Evolutionary conservation across 23 tunicate genomes (phyloP).

Genomic region (Botrylloides violaceus): DNA sequence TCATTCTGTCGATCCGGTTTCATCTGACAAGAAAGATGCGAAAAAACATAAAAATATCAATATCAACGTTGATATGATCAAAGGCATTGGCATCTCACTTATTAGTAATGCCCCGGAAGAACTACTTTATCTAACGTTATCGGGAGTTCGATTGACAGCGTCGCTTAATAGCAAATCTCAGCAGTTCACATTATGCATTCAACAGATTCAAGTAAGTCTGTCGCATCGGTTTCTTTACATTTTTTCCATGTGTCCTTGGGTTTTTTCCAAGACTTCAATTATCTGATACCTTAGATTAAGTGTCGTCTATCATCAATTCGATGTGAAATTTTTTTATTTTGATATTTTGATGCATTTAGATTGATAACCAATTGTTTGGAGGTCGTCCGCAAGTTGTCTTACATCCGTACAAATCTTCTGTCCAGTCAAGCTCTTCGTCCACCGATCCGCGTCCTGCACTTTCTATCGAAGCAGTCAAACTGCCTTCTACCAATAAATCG

Average conservation of each 20-base stretch:
- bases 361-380: conserved; percentile 82
- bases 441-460: conserved; percentile 32
- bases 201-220: conserved; percentile 66
- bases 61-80: conserved; percentile 6
- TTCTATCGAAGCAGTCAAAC: conserved; percentile 13
- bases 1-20: conserved; percentile 10
- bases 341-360: conserved; percentile 13
- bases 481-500: conserved; percentile 20
- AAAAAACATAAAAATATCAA: neutral
- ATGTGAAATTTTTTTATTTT: neutral
- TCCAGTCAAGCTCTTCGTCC: conserved; percentile 20
- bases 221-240: too few species aligned
- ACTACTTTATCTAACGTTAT: conserved; percentile 67
- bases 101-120: conserved; percentile 77
- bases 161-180: conserved; percentile 30
- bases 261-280: too few species aligned
- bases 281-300: too few species aligned
- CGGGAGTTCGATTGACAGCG: conserved; percentile 56
- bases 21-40: neutral
- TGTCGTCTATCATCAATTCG: too few species aligned
- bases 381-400: conserved; percentile 55
- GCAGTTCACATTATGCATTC: conserved; percentile 40
- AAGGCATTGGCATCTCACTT: conserved; percentile 80
- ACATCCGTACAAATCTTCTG: conserved; percentile 4
- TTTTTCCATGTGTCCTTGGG: too few species aligned